A percentile compares a stretch with the other conserved stretches of the same genome.
Evolutionary conservation across 1,140 invertebrate genomes (phyloP).

Genomic region (Trypoxylus dichotomus): DNA sequence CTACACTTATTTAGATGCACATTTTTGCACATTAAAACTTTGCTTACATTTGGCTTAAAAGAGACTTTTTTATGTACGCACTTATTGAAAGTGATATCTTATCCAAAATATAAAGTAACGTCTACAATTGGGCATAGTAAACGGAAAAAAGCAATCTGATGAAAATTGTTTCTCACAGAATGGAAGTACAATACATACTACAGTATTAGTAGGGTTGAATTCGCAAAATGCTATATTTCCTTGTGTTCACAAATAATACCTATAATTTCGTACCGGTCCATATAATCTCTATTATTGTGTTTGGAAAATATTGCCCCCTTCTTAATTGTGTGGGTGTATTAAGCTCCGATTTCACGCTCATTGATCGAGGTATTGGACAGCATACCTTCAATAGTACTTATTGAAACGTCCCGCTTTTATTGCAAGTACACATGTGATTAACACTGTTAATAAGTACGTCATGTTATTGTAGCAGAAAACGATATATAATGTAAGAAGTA

Average conservation of each 20-base stretch:
- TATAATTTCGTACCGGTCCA: not conserved
- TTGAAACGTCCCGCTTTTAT: not conserved
- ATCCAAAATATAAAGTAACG: too few species aligned
- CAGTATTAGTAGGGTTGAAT: not conserved
- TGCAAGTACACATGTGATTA: not conserved
- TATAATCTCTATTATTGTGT: conserved; percentile 15
- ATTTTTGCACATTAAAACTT: too few species aligned
- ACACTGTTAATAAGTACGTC: not conserved
- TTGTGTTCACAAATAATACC: conserved; percentile 9
- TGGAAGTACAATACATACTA: not conserved
- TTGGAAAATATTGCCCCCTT: conserved; percentile 5
- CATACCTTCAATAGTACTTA: conserved; percentile 11
- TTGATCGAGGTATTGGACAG: conserved; percentile 9
- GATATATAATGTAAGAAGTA: too few species aligned
- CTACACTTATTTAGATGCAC: too few species aligned
- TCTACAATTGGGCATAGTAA: too few species aligned
- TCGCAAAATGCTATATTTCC: not conserved
- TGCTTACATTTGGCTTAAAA: too few species aligned
- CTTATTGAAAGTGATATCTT: too few species aligned
- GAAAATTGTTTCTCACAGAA: too few species aligned
- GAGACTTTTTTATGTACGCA: too few species aligned
- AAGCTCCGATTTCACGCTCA: conserved; percentile 21
- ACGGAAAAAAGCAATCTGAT: too few species aligned
- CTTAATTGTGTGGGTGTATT: conserved; percentile 18
- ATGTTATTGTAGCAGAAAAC: too few species aligned